Percentiles rank a stretch among this genome's conserved stretches.
Evolutionary conservation across 2,113 vertebrate species (phyloP).

Genomic region (Ctenodactylus gundi): DNA sequence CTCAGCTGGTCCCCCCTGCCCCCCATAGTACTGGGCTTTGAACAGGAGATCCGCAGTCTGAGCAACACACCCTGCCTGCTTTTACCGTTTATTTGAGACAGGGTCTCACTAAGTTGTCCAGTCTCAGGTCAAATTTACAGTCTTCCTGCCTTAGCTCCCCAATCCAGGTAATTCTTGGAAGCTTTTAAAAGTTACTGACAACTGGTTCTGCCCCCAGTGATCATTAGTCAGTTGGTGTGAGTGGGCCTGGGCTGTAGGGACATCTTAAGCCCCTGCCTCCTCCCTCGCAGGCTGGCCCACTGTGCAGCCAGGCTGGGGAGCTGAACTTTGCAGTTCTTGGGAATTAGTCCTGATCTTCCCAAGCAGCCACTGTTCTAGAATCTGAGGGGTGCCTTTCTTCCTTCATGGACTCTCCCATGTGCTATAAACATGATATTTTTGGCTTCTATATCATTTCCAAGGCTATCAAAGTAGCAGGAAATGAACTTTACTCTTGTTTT

Average conservation of each 20-base stretch:
- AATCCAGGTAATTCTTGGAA: neutral
- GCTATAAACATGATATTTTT: neutral
- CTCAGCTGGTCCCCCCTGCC: no score
- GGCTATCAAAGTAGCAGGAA: neutral
- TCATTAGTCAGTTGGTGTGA: rapidly evolving
- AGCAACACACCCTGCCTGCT: no score
- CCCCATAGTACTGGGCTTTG: no score
- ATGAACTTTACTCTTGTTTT: neutral
- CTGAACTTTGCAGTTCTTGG: neutral
- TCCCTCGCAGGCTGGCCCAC: neutral
- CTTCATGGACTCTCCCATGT: neutral
- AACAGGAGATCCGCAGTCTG: no score
- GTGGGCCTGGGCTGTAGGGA: neutral
- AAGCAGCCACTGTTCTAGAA: neutral
- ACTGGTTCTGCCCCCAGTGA: neutral
- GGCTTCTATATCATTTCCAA: neutral
- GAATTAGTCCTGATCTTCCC: neutral
- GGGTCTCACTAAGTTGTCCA: no score
- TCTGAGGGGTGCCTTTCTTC: neutral
- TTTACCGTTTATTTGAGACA: no score
- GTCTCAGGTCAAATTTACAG: no score
- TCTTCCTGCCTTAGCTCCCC: no score
- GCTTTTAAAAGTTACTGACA: neutral
- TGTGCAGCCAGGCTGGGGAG: neutral
- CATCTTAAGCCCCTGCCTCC: neutral